Evolutionary conservation across 2,888 invertebrate species (phyloP), one percentile per base, ranked within the genome.

Genomic region (Dolichomitus sp.): DNA sequence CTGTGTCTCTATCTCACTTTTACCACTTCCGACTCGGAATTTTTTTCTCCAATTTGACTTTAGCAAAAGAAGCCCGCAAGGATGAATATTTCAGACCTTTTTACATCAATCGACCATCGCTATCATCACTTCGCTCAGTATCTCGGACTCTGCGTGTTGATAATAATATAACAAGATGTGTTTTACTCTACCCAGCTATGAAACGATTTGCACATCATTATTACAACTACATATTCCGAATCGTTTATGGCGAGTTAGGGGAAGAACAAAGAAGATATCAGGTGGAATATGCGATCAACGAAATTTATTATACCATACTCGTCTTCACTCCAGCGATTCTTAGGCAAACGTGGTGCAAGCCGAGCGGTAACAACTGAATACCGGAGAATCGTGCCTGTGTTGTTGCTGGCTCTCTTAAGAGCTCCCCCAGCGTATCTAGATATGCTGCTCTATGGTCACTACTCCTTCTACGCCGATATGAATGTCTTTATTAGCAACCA

Each of bases 401-500:
- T 54, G 76, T 80, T 83, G 79, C 66, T 66, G 68, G 69, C 61
- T 80, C 73, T 73, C 50, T n/a, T 14, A 42, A 42, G 45, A 65
- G 27, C 40, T 61, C 73, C 77, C 77, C 33, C 63, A 76, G 80
- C 76, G 83, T 87, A 85, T 85, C 85, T 83, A 74, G 84, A 84
- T 82, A 73, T 87, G 88, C 82, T 87, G 85, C 80, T 85, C 85
- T 87, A 61, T 37, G 59, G 50, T 86, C 84, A 87, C 85, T 86
- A 88, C 87, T 90, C 88, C 85, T 88, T 87, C 87, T 87, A 89
- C 89, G 89, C 85, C 89, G 89, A 92, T 93, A 92, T 93, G 92
- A 91, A 93, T 92, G 93, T 91, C 93, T 93, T 92, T 92, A 93
- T 93, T 92, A 93, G 90, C 87, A 77, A 85, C 37, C 27, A 54